These are phyloP conservation scores for Neolamprologus cancellatus DNA, from an alignment of 2,113 vertebrate species.

Conservation along the genomic window DNA sequence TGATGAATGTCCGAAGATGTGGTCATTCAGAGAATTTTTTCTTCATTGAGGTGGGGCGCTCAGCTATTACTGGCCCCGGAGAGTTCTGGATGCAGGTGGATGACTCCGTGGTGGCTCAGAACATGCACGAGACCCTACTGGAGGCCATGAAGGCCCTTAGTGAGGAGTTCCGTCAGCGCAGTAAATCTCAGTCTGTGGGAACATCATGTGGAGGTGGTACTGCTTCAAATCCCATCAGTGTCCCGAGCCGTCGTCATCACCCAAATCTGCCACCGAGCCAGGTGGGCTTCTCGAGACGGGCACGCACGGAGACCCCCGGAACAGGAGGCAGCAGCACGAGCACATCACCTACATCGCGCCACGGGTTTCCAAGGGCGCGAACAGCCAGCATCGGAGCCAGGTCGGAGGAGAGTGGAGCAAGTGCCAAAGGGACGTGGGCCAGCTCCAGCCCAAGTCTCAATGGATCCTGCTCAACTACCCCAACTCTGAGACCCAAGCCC, in stretches of 20 bases:
- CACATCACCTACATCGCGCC: conserved; percentile 68
- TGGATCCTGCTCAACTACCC: conserved; percentile 74
- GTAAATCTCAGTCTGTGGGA: conserved; percentile 75
- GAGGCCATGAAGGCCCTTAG: conserved; percentile 81
- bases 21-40: conserved; percentile 81
- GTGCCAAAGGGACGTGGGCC: conserved; percentile 61
- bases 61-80: conserved; percentile 72
- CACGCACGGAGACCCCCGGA: conserved; percentile 70
- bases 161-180: conserved; percentile 77
- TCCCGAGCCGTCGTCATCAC: conserved; percentile 63
- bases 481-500: conserved; percentile 70
- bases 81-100: conserved; percentile 87
- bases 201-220: conserved; percentile 71
- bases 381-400: conserved; percentile 73
- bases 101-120: conserved; percentile 76
- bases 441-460: conserved; percentile 76
- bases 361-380: conserved; percentile 67
- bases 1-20: conserved; percentile 79
- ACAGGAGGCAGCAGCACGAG: conserved; percentile 69
- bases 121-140: conserved; percentile 82
- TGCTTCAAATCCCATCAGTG: conserved; percentile 77
- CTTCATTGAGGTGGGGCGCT: conserved; percentile 82
- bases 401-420: conserved; percentile 62
- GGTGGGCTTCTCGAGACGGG: conserved; percentile 71
- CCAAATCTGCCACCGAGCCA: conserved; percentile 66